These are phyloP conservation scores for Trichosurus vulpecula DNA, from an alignment of 2,797 vertebrate species.

Conservation along the genomic window DNA sequence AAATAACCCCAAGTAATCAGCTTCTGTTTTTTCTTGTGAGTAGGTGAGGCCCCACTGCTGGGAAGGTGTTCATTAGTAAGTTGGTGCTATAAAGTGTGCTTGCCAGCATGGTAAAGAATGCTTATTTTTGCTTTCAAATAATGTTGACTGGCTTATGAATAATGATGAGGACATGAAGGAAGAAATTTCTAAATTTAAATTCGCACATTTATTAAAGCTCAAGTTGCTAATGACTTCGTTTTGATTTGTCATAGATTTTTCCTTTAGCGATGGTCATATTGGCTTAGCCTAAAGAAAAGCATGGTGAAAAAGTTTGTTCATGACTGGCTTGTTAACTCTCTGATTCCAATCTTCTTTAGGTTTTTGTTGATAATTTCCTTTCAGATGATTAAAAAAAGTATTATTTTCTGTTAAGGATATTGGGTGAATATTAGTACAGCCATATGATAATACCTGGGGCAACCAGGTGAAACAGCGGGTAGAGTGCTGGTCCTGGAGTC, in stretches of 20 bases:
- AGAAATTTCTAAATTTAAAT: slow-evolving; percentile 72
- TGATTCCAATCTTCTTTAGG: slow-evolving; percentile 61
- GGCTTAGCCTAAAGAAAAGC: slow-evolving; percentile 73
- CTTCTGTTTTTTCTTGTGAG: slow-evolving; percentile 68
- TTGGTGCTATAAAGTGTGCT: slow-evolving; percentile 72
- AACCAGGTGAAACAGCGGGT: background rate
- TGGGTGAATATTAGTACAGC: slow-evolving; percentile 47
- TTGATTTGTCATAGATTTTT: slow-evolving; percentile 69
- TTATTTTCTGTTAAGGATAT: slow-evolving; percentile 51
- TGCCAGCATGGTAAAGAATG: slow-evolving; percentile 73
- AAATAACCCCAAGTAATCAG: slow-evolving; percentile 67
- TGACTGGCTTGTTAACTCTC: slow-evolving; percentile 57
- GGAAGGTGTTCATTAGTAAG: slow-evolving; percentile 73
- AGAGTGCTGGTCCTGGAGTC: background rate
- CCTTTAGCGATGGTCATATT: slow-evolving; percentile 71
- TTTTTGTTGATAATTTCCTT: slow-evolving; percentile 78
- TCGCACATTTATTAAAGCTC: slow-evolving; percentile 71
- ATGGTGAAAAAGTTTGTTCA: slow-evolving; percentile 73
- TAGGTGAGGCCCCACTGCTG: slow-evolving; percentile 59
- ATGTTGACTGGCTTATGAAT: slow-evolving; percentile 69
- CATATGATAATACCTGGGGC: slow-evolving; percentile 26
- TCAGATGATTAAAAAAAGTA: slow-evolving; percentile 70
- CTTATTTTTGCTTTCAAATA: slow-evolving; percentile 76
- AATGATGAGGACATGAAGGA: slow-evolving; percentile 74
- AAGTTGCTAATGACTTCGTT: slow-evolving; percentile 74